Evolutionary conservation across 2,797 vertebrate species (phyloP).

Genomic region (Helarctos malayanus): DNA sequence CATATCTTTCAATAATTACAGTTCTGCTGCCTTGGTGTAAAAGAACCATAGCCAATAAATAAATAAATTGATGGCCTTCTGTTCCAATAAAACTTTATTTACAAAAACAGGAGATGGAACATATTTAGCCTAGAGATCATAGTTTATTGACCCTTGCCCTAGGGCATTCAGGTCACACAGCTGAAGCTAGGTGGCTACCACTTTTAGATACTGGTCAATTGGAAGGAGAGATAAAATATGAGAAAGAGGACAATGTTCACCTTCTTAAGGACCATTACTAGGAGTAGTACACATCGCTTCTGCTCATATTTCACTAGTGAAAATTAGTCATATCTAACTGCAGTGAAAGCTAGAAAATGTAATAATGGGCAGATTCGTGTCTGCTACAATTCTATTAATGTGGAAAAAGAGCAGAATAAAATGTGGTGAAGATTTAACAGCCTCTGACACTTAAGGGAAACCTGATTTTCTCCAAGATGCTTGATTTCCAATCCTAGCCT

Average conservation of each 20-base stretch:
- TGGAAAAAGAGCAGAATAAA: neutral
- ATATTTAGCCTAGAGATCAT: neutral
- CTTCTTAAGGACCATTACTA: neutral
- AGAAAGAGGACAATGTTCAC: neutral
- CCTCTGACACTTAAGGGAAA: neutral
- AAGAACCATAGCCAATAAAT: neutral
- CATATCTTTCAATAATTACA: neutral
- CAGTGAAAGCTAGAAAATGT: neutral
- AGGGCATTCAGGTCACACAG: neutral
- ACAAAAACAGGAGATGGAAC: neutral
- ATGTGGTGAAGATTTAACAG: neutral
- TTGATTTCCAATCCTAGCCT: neutral
- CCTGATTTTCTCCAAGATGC: neutral
- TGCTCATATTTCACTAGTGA: neutral
- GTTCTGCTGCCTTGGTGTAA: neutral
- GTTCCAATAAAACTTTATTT: constrained; percentile 1
- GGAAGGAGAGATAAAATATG: neutral
- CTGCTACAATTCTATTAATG: neutral
- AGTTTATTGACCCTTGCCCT: neutral
- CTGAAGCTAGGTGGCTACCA: neutral
- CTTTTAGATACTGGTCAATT: neutral
- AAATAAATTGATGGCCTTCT: neutral
- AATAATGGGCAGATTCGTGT: neutral
- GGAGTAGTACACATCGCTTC: neutral
- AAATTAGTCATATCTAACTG: neutral